Evolutionary conservation across 30 jellyfish, hydroid and myxozoan genomes (phyloP), one percentile per base, ranked within the genome.

Genomic region (Chrysaora quinquecirrha): DNA sequence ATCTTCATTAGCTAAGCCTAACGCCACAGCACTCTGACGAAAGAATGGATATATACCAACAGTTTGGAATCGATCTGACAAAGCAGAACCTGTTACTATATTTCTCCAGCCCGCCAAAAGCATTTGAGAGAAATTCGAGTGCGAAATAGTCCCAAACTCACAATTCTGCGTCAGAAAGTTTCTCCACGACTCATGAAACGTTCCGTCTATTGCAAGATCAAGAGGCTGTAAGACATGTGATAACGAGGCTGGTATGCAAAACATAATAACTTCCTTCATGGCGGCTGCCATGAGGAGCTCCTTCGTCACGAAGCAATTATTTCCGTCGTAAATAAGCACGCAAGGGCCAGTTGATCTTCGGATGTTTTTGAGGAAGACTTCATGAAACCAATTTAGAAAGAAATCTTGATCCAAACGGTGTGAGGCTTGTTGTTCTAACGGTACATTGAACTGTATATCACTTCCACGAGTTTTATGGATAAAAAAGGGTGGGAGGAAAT

Each of bases 271-370:
- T 34, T 76, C 88, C 34, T 60, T 62, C 27, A 76, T 74, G 0
- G 88, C 67, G n/a, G 88, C 88, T 20, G 79, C 78, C 79, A 76
- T 47, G 12, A 76, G 50, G 64, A 76, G 38, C 34, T 76, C 88
- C 23, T 74, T 61, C 29, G 88, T 76, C 6, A 76, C 79, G 21
- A 58, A 34, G 69, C 79, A 76, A 30, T 76, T 60, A 22, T 38
- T 38, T 2, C 88, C 88, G 64, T 76, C 88, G 19, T 31, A 76
- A 6, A 76, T 58, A 12, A 76, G 64, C 34, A 76, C 49, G 23
- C 79, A 76, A 0, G 88, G 88, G 34, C 88, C 88, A 20, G 27
- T 52, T n/a, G 75, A 38, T 61, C 88, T 62, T 35, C 79, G 35
- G 9, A 60, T 46, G 47, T 60, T 76, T 25, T 61, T 73, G 0